Base-by-base conservation (phyloP, 2,113 vertebrate species). In the Pachycephala philippinensis region DNA sequence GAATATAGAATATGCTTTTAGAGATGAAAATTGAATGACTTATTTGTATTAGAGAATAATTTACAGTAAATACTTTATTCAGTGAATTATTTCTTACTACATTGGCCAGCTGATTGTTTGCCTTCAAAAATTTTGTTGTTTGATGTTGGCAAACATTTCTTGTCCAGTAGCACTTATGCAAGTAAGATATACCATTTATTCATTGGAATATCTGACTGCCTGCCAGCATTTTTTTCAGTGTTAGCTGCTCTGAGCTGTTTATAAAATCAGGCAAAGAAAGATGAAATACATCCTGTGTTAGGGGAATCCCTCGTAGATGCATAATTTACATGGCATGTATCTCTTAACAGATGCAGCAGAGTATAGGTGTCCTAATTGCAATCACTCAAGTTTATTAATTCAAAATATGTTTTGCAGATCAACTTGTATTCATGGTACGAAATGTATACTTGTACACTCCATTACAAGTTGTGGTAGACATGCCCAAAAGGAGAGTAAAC, bases 361-460 rank as follows among this genome's bases (percentile, higher is more conserved):
- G 54, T 80, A 50, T 69, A 88, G 54, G 57, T 95, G 47, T 92
- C 31, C 83, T 94, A 91, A 89, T 71, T 94, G 65, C 70, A 92
- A 76, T 79, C 47, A 56, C 28, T 91, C 28, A 57, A 37, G 16
- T 90, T 93, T 78, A 84, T 75, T 78, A 87, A 89, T 89, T 84
- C 44, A 52, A 40, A 91, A 53, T 84, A n/a, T 2, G 0, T 66
- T 75, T 86, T 87, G 8, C 16, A 21, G 56, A 20, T 54, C 87
- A 35, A 60, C 35, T 78, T 81, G 22, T 71, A n/a, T 84, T 78
- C 3, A 11, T 60, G 31, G 8, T 60, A 70, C 71, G 68, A 50
- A 89, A 64, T 1, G 2, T 24, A 19, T 77, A 24, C 15, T 47
- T 45, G 14, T 70, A 33, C 30, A 49, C 63, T 69, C 15, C 35